A percentile compares a stretch with the other conserved stretches of the same genome.
Conservation (phyloP, 2,113 vertebrate species). For the Paedocypris sp. region DNA sequence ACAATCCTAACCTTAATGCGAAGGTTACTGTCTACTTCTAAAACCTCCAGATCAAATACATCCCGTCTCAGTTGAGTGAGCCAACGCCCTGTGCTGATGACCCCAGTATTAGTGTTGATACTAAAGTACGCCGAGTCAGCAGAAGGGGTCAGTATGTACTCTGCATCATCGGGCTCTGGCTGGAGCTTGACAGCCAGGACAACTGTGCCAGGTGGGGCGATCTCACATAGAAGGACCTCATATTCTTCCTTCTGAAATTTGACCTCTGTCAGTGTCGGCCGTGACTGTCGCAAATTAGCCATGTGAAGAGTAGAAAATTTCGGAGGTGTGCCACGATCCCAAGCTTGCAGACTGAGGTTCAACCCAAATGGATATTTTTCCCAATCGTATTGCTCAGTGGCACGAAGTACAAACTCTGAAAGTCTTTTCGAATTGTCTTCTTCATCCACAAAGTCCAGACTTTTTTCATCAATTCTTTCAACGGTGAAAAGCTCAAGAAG, state of each 20-base stretch:
- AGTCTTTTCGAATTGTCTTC: not conserved
- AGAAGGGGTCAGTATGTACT: conserved; percentile 73
- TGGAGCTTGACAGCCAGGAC: conserved; percentile 71
- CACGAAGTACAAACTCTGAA: conserved; percentile 61
- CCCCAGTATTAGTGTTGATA: conserved; percentile 79
- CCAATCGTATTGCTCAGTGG: conserved; percentile 71
- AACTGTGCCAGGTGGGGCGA: conserved; percentile 82
- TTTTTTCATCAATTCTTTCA: conserved; percentile 66
- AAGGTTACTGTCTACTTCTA: conserved; percentile 62
- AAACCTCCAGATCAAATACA: conserved; percentile 73
- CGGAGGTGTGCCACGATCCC: conserved; percentile 80
- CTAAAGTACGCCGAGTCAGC: conserved; percentile 72
- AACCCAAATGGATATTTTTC: conserved; percentile 69
- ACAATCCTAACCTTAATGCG: conserved; percentile 68
- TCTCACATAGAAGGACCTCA: conserved; percentile 75
- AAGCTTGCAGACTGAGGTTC: conserved; percentile 88
- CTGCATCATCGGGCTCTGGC: conserved; percentile 69
- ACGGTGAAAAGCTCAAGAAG: conserved; percentile 71
- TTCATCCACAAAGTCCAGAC: conserved; percentile 50
- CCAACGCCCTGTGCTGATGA: conserved; percentile 73
- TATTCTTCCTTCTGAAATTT: conserved; percentile 77
- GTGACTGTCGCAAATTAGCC: conserved; percentile 65
- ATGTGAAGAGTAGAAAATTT: conserved; percentile 70
- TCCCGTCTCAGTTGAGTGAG: conserved; percentile 71
- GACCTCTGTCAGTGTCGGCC: conserved; percentile 49